Percentiles rank a stretch among this genome's conserved stretches.
phyloP scores from a whole-genome alignment of 1,140 invertebrate genomes.

The Solen grandis region DNA sequence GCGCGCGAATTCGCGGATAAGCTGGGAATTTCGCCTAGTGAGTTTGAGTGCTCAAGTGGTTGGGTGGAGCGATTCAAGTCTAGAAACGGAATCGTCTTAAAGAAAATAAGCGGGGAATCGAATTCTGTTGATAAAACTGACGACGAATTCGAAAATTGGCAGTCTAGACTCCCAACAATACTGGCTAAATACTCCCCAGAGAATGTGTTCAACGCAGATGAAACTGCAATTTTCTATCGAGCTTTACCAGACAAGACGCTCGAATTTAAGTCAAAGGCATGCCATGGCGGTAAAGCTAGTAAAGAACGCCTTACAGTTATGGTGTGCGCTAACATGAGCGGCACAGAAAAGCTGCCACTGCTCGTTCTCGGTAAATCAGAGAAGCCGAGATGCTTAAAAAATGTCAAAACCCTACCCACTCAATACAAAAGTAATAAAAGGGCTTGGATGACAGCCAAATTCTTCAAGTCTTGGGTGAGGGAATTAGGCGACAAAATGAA shows the following conservation, averaged over 20 bases:
- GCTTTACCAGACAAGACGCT: slow-evolving; percentile 52
- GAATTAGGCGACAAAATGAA: slow-evolving; percentile 43
- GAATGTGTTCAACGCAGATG: slow-evolving; percentile 60
- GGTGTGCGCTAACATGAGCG: slow-evolving; percentile 79
- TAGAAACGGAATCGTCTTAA: slow-evolving; percentile 33
- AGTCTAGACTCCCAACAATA: neutral
- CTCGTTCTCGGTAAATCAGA: slow-evolving; percentile 81
- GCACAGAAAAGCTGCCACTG: slow-evolving; percentile 80
- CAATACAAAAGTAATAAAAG: slow-evolving; percentile 57
- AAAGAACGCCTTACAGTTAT: slow-evolving; percentile 81
- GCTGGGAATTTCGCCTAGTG: neutral
- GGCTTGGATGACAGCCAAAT: slow-evolving; percentile 55
- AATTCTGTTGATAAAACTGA: neutral
- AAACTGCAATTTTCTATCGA: slow-evolving; percentile 59
- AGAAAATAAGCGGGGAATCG: slow-evolving; percentile 25
- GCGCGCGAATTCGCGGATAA: neutral
- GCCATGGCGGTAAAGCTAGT: slow-evolving; percentile 75
- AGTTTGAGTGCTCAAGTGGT: slow-evolving; percentile 20
- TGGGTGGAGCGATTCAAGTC: slow-evolving; percentile 39
- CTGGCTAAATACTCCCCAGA: slow-evolving; percentile 17
- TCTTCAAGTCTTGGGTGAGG: slow-evolving; percentile 56
- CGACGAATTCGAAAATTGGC: slow-evolving; percentile 15
- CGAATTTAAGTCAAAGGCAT: slow-evolving; percentile 45
- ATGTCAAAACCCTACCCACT: slow-evolving; percentile 42
- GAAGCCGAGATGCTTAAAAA: slow-evolving; percentile 82